A percentile compares a stretch with the other conserved stretches of the same genome.
phyloP scores from a whole-genome alignment of 64 coral and sea anemone species.

The Cladopsammia gracilis region DNA sequence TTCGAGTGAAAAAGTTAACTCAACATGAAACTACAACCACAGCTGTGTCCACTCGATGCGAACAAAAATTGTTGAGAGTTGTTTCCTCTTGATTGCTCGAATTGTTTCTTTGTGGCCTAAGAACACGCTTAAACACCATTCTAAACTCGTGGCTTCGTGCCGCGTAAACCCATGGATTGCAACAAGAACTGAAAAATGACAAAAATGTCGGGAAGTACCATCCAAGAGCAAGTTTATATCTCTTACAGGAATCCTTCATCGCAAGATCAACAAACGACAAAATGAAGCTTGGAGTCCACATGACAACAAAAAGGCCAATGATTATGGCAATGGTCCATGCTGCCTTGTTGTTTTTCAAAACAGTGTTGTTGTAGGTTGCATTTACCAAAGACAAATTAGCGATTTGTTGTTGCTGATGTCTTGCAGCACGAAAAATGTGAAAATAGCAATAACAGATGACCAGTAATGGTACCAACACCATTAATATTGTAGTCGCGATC shows the following conservation, averaged over 20 bases:
- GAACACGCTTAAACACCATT: constrained; percentile 32
- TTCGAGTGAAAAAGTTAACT: too few relatives aligned
- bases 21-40: too few relatives aligned
- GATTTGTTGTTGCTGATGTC: constrained; percentile 46
- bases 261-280: constrained; percentile 20
- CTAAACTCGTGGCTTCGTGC: constrained; percentile 50
- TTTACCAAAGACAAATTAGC: background rate
- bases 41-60: too few relatives aligned
- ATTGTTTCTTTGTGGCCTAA: background rate
- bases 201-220: constrained; percentile 41
- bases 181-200: constrained; percentile 19
- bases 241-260: background rate
- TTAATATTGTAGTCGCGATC: constrained; percentile 38
- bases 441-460: constrained; percentile 81
- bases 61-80: too few relatives aligned
- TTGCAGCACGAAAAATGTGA: constrained; percentile 72
- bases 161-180: constrained; percentile 69
- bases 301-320: constrained; percentile 48
- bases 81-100: background rate
- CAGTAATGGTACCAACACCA: constrained; percentile 56
- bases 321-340: constrained; percentile 52
- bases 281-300: constrained; percentile 33
- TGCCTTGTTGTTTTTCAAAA: constrained; percentile 50
- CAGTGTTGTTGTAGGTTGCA: constrained; percentile 1
- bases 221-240: background rate